These are phyloP conservation scores for Drosophila kurseongensis DNA, from an alignment of 1,140 invertebrate genomes.

Conservation along the genomic window DNA sequence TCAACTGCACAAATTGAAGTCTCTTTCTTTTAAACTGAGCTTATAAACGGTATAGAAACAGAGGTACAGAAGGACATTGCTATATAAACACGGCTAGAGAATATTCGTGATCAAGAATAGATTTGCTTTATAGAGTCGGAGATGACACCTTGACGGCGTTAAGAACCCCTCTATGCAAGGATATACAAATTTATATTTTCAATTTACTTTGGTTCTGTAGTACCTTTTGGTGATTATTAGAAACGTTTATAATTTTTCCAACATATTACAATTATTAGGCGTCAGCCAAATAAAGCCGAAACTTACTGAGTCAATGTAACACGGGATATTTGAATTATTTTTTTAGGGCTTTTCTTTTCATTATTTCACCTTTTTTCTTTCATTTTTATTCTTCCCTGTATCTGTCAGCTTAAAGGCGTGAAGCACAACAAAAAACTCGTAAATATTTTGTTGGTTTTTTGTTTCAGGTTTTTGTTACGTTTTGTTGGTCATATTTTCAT, in stretches of 20 bases:
- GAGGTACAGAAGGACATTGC: no score
- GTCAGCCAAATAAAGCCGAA: not conserved
- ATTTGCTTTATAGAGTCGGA: no score
- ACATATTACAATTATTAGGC: slow-evolving; percentile 7
- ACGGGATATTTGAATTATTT: slow-evolving; percentile 43
- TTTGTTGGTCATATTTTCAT: slow-evolving; percentile 68
- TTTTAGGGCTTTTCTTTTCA: slow-evolving; percentile 64
- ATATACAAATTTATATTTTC: not conserved
- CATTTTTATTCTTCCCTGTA: slow-evolving; percentile 45
- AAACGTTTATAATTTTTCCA: not conserved
- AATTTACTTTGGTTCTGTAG: not conserved
- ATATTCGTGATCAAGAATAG: no score
- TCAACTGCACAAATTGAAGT: no score
- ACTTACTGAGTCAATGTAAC: slow-evolving; percentile 43
- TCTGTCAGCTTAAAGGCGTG: slow-evolving; percentile 80
- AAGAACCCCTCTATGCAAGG: no score
- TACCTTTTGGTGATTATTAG: no score
- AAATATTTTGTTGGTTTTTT: slow-evolving; percentile 72
- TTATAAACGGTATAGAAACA: no score
- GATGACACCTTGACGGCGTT: no score
- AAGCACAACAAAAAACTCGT: slow-evolving; percentile 70
- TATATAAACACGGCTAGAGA: no score
- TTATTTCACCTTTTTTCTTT: slow-evolving; percentile 11
- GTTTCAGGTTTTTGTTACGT: slow-evolving; percentile 37
- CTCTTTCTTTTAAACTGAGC: no score